Base-by-base conservation (phyloP, 2,888 invertebrate genomes). In the Yponomeuta malinellus region DNA sequence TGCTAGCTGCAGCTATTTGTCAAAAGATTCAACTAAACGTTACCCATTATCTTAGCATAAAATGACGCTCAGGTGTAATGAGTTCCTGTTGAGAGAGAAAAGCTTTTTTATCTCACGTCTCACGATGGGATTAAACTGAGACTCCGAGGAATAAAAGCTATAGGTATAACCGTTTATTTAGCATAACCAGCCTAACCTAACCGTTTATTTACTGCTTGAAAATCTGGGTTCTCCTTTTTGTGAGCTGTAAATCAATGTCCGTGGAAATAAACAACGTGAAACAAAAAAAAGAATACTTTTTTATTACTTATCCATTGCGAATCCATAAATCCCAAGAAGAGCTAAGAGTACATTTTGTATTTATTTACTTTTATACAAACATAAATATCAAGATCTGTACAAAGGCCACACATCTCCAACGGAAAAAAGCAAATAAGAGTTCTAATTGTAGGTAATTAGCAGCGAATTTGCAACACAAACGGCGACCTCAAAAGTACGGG, bases 21-120 rank as follows among this genome's bases (percentile, higher is more conserved):
- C 84, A 86, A 81, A 84, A 85, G 82, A 82, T 86, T 83, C 81
- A 77, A 78, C 83, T 83, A 84, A 86, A 84, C 78, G 83, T 74
- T 78, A 77, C 80, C 79, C 82, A 83, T 86, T 85, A 84, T 76
- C 77, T 81, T 80, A 77, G 79, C 79, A 79, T 80, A 79, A 75
- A 73, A 72, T 73, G 48, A 69, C 71, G 70, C 59, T 71, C 43
- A 48, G 59, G 52, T 52, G 63, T 15, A 67, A 70, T 70, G 43
- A 70, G 68, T 67, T 33, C 48, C 67, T n/a, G 67, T 65, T 63
- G 43, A 67, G 12, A 67, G n/a, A 48, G 64, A 64, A 64, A 64
- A 29, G 64, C 10, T 29, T 64, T 23, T 63, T 64, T 64, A 23
- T 64, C 64, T 64, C 64, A 23, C 52, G 52, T 59, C 52, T 12